phyloP scores from a whole-genome alignment of 37 sponge, comb jelly and placozoan genomes.

The Bolinopsis microptera region DNA sequence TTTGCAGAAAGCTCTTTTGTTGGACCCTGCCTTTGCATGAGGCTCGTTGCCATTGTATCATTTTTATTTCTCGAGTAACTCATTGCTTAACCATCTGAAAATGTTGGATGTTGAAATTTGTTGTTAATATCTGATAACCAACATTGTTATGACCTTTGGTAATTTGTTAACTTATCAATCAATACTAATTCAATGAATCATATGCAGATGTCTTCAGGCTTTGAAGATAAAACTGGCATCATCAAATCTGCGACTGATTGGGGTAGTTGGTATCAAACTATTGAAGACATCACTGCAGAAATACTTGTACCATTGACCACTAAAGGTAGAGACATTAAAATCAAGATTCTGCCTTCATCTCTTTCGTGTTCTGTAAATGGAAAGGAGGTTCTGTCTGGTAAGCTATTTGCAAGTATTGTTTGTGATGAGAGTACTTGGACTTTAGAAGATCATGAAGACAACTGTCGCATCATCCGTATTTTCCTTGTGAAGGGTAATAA shows the following conservation, averaged over 20 bases:
- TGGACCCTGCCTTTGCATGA: no score
- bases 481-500: conserved; percentile 44
- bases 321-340: neutral
- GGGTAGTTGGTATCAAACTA: conserved; percentile 54
- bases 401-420: conserved; percentile 17
- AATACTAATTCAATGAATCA: no score
- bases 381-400: neutral
- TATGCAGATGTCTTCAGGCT: neutral
- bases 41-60: no score
- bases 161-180: no score
- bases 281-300: conserved; percentile 34
- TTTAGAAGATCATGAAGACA: conserved; percentile 37
- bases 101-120: no score
- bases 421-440: conserved; percentile 63
- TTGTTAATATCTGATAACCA: no score
- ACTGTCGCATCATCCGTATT: neutral
- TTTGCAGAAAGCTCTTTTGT: no score
- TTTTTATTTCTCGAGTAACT: no score
- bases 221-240: conserved; percentile 41
- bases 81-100: no score
- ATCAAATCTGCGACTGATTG: conserved; percentile 22
- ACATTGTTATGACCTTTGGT: no score
- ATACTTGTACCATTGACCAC: neutral
- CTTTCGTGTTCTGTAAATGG: neutral
- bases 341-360: neutral